Conservation (phyloP, 2,888 invertebrate species). For the Blastobasis adustella region DNA sequence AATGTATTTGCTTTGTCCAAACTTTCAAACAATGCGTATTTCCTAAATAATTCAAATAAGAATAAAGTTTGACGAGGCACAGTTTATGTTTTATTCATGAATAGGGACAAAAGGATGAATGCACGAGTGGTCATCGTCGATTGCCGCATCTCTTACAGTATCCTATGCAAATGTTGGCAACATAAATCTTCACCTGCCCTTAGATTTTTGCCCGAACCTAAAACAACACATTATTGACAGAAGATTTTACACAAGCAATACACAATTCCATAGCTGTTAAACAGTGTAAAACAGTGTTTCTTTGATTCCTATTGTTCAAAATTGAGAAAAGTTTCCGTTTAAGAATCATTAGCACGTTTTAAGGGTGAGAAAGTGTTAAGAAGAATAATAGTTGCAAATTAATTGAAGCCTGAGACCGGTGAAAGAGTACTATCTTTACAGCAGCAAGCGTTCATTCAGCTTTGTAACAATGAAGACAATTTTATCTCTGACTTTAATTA, state of each 20-base stretch:
- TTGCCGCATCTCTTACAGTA: conserved; percentile 8
- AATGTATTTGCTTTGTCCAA: too few relatives aligned
- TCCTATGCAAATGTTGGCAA: conserved; percentile 5
- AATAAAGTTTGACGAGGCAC: conserved; percentile 1
- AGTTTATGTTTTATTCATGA: conserved; percentile 6
- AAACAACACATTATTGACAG: too few relatives aligned
- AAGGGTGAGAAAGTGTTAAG: too few relatives aligned
- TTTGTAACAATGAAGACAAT: conserved; percentile 20
- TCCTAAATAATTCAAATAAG: conserved; percentile 7
- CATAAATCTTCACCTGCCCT: conserved; percentile 70
- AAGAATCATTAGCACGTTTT: too few relatives aligned
- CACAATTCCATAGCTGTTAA: too few relatives aligned
- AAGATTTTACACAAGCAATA: too few relatives aligned
- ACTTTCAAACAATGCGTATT: neutral
- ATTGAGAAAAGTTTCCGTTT: too few relatives aligned
- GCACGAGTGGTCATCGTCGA: conserved; percentile 6
- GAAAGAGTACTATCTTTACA: neutral
- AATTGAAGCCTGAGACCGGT: too few relatives aligned
- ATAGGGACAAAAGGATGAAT: conserved; percentile 12
- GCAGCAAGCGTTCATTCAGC: conserved; percentile 4
- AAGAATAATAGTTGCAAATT: too few relatives aligned
- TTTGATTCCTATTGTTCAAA: too few relatives aligned
- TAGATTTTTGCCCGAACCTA: conserved; percentile 77
- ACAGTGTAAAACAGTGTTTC: too few relatives aligned
- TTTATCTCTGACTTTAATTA: conserved; percentile 39